A percentile compares a stretch with the other conserved stretches of the same genome.
These are phyloP conservation scores for Perca schrenkii DNA, from an alignment of 2,113 vertebrate species.

Conservation along the genomic window DNA sequence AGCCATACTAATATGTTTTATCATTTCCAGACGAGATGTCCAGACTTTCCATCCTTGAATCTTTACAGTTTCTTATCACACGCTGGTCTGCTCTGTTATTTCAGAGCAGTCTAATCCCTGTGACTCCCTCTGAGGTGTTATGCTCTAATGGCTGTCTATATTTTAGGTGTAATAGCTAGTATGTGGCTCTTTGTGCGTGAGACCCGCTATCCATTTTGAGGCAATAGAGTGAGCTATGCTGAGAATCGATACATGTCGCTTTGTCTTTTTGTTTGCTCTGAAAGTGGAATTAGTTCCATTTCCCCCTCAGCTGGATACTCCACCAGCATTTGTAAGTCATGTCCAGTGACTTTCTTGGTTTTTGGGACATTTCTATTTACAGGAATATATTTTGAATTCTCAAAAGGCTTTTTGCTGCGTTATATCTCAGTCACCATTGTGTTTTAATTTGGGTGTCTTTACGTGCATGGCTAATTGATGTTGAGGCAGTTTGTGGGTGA, in stretches of 20 bases:
- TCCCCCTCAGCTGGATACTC: conserved; percentile 22
- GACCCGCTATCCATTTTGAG: conserved; percentile 10
- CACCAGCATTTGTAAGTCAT: background rate
- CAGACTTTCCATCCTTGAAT: conserved; percentile 16
- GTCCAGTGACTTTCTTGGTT: conserved; percentile 3
- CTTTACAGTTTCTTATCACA: conserved; percentile 46
- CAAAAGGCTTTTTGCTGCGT: background rate
- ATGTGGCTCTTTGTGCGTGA: conserved; percentile 27
- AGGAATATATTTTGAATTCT: background rate
- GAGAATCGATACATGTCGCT: conserved; percentile 52
- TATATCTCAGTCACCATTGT: background rate
- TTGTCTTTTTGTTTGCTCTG: conserved; percentile 50
- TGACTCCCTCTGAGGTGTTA: conserved; percentile 32
- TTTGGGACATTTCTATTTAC: background rate
- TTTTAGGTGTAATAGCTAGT: conserved; percentile 39
- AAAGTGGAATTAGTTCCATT: conserved; percentile 50
- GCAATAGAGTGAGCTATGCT: conserved; percentile 35
- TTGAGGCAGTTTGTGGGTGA: background rate
- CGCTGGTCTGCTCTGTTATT: conserved; percentile 24
- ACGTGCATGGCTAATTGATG: background rate
- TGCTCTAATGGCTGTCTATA: conserved; percentile 32
- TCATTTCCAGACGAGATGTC: conserved; percentile 27
- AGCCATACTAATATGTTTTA: conserved; percentile 57
- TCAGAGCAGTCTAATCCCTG: conserved; percentile 37
- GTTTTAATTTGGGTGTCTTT: background rate